Conservation (phyloP, 2,113 vertebrate genomes). For the Ciconia maguari region DNA sequence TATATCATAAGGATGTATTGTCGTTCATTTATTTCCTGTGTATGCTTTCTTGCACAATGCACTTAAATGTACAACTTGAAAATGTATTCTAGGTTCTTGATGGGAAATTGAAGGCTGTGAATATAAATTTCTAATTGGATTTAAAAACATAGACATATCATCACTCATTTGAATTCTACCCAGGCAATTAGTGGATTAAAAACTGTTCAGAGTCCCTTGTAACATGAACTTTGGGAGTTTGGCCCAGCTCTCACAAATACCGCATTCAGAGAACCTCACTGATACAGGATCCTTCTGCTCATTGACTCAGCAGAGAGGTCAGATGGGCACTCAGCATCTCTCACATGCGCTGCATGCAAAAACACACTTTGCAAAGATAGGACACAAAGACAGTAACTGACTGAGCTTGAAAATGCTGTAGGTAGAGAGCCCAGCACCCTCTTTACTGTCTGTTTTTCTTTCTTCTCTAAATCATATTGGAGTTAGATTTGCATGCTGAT, state of each 20-base stretch:
- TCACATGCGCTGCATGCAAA: no score
- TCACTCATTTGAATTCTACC: not conserved
- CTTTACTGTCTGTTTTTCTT: not conserved
- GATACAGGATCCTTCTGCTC: not conserved
- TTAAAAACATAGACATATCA: not conserved
- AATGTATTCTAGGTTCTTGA: not conserved
- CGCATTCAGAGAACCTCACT: not conserved
- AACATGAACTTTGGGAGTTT: not conserved
- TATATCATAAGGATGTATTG: not conserved
- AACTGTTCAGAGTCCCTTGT: not conserved
- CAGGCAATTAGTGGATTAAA: not conserved
- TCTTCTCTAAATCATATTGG: not conserved
- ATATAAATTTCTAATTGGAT: not conserved
- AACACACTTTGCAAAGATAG: not conserved
- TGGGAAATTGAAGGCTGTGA: not conserved
- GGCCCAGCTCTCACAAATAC: not conserved
- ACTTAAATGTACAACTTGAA: not conserved
- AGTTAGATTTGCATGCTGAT: not conserved
- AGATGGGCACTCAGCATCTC: not conserved
- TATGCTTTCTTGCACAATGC: not conserved
- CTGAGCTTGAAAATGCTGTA: not conserved
- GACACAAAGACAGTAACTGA: not conserved
- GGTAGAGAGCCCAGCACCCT: not conserved
- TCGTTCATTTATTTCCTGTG: conserved; percentile 16
- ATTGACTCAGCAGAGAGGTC: not conserved